Base-by-base conservation (phyloP, 2,888 invertebrate genomes). In the Cephus pygmeus region DNA sequence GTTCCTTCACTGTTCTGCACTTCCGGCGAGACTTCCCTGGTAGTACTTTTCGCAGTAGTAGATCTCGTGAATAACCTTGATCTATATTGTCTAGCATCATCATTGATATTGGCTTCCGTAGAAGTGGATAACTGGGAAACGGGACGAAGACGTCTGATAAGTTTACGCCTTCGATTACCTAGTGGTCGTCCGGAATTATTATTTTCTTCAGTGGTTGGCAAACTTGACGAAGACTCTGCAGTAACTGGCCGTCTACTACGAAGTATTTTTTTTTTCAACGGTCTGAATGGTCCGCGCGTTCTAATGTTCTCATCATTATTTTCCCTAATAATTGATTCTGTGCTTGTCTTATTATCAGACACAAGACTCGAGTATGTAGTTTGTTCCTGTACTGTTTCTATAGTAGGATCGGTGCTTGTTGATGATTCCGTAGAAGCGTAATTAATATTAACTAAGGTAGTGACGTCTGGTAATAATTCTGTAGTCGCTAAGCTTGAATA, bases 91-190 rank as follows among this genome's bases (percentile, higher is more conserved):
- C 56, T 56, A 56, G 2, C 56, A 23, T 23, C 23, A 23, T 56
- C 56, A 56, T 23, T 15, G 56, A 56, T 23, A 56, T 56, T 23
- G 9, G 56, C 9, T 56, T 56, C 23, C 23, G 56, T 56, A 23
- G 56, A 56, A 56, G 56, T 56, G 23, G 56, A 6, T 56, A 23
- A 23, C 56, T 15, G 56, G 9, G 56, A 35, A 69, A 82, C 76
- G 0, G 88, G 87, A 40, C 89, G 85, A 36, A 90, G 75, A 12
- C 89, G 87, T 80, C 86, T 86, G 31, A 89, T 79, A 36, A 90
- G 80, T 82, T 89, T 90, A 33, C 88, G 86, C 75, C 85, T 85
- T 34, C 88, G 85, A 40, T n/a, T 35, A 73, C 77, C 76, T 71
- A 74, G 9, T 33, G 31, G 35, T 35, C 30, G 40, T n/a, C 31